Base-by-base conservation (phyloP, 2,113 vertebrate species). In the Carollia perspicillata region DNA sequence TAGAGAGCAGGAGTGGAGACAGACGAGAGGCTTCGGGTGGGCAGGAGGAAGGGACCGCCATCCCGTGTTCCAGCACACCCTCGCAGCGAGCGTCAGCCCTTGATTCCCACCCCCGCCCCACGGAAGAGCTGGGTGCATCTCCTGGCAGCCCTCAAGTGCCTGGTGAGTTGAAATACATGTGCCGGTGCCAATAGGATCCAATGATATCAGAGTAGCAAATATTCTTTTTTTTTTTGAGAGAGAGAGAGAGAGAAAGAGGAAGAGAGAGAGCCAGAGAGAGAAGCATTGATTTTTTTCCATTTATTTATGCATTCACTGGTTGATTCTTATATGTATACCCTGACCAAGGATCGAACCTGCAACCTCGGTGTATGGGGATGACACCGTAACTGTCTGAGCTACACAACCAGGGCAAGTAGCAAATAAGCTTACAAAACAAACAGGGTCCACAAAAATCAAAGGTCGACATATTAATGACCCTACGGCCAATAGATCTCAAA, bases 21-120 rank as follows among this genome's bases (percentile, higher is more conserved):
- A 0, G 16, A 60, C 0, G 1, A 33, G 72, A 53, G 60, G 18
- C 35, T 47, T 17, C 0, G 0, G 33, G 40, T 14, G 3, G 40
- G 37, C 17, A 88, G 5, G n/a, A 28, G 30, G 58, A 17, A 40
- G 81, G 53, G 30, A 14, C 72, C 13, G 10, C 33, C 4, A 0
- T 30, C 60, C 28, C 0, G 3, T 37, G 47, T 40, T 9, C 37
- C 2, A 17, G 79, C 42, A 58, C 30, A 14, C 28, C 89, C 65
- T 33, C 7, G 20, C 23, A 6, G 23, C 2, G 47, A 30, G 58
- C 60, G 42, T 6, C 22, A 8, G 35, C n/a, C 65, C 83, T 66
- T 35, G 33, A 35, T 72, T 22, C n/a, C 78, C 23, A 16, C 47
- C 1, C 44, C 22, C 75, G 42, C 68, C 65, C 20, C 0, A 0